Base-by-base conservation (phyloP, 2,797 vertebrate species). In the Dendrocincla fuliginosa region DNA sequence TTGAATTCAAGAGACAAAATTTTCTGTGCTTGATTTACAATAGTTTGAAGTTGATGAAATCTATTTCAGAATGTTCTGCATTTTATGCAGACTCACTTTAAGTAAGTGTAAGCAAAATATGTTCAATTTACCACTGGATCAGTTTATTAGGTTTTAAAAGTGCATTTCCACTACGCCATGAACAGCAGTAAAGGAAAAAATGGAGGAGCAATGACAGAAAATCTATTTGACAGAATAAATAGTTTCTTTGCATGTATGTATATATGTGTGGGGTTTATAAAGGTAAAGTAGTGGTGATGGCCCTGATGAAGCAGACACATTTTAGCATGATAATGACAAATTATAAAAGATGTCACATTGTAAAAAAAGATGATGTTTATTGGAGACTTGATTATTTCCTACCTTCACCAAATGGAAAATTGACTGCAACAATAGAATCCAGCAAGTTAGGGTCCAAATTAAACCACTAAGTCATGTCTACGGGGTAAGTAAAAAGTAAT, bases 81-180 rank as follows among this genome's bases (percentile, higher is more conserved):
- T 64, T 91, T 97, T 94, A 75, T 80, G 57, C 80, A 93, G 85
- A 44, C 87, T 93, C 60, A 17, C 78, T 95, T 89, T 57, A 87
- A 90, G 42, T 39, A 95, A 95, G 50, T 52, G 23, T 80, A 69
- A 94, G 67, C 49, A 80, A 89, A 95, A 90, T 53, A 57, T 2
- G 1, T 94, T 93, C 73, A 18, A 97, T 97, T 93, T 93, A 87
- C 82, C 92, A 52, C 74, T 59, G 25, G 68, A 77, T 97, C 87
- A 83, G 68, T 93, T 96, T 93, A 97, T 96, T 96, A 95, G 82
- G 60, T 95, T 97, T 94, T 94, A 87, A 95, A 97, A 93, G 96
- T 95, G 84, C 86, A 84, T 95, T 96, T 90, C 73, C 57, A 76
- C 77, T 59, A 3, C 88, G 86, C 71, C 87, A 89, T 92, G 50